Percentiles rank a stretch among this genome's conserved stretches.
Evolutionary conservation across 37 sponge, comb jelly and placozoan species (phyloP).

Genomic region (Theonella swinhoei): DNA sequence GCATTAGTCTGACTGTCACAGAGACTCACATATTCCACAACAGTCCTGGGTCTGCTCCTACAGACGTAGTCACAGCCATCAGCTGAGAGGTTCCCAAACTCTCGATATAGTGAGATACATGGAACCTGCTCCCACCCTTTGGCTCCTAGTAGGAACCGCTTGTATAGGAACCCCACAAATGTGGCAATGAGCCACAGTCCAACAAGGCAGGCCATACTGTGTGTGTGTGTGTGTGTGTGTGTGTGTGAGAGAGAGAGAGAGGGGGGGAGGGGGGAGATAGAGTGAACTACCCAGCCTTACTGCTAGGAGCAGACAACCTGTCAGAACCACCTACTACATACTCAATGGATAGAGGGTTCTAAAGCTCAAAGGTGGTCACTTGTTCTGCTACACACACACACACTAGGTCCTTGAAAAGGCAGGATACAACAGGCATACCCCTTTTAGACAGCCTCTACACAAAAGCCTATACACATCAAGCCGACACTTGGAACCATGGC

Average conservation of each 20-base stretch:
- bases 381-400: too few relatives aligned
- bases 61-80: slow-evolving; percentile 90
- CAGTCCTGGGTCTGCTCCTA: slow-evolving; percentile 26
- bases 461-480: too few relatives aligned
- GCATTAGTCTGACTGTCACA: too few relatives aligned
- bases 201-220: slow-evolving; percentile 43
- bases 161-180: slow-evolving; percentile 52
- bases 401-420: too few relatives aligned
- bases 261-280: background rate
- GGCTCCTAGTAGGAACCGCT: slow-evolving; percentile 74
- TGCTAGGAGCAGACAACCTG: too few relatives aligned
- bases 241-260: background rate
- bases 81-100: slow-evolving; percentile 79
- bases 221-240: background rate
- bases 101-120: slow-evolving; percentile 36
- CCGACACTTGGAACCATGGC: too few relatives aligned
- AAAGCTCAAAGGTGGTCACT: too few relatives aligned
- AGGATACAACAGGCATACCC: too few relatives aligned
- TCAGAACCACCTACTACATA: too few relatives aligned
- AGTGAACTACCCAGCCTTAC: too few relatives aligned
- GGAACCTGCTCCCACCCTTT: slow-evolving; percentile 89
- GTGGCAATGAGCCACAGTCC: slow-evolving; percentile 54
- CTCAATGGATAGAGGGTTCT: too few relatives aligned
- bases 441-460: too few relatives aligned
- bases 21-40: slow-evolving; percentile 31